These are phyloP conservation scores for Gonioctena quinquepunctata DNA, from an alignment of 1,140 invertebrate genomes.

Conservation along the genomic window DNA sequence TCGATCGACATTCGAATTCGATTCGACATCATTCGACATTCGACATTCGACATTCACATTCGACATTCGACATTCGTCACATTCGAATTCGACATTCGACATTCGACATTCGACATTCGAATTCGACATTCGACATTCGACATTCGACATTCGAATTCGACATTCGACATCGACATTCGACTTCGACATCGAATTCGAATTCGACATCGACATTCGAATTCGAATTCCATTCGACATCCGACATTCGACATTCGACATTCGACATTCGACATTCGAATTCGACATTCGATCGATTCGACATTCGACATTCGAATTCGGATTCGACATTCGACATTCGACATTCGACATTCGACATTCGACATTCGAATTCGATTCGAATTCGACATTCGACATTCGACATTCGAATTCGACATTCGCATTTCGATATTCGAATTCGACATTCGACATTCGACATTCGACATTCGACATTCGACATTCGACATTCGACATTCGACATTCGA, in stretches of 20 bases:
- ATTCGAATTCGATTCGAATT: no score
- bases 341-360: not conserved
- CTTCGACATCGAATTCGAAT: not conserved
- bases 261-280: not conserved
- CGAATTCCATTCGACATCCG: not conserved
- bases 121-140: not conserved
- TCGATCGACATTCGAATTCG: no score
- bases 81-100: not conserved
- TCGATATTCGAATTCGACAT: no score
- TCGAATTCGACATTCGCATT: not conserved
- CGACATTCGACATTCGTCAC: not conserved
- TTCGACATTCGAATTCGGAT: not conserved
- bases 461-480: no score
- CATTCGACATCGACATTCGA: not conserved
- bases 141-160: not conserved
- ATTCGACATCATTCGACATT: not conserved
- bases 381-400: not conserved
- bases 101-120: not conserved
- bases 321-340: no score
- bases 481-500: no score
- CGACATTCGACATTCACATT: not conserved
- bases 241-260: not conserved
- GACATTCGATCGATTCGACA: not conserved
- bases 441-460: no score
- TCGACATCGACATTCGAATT: not conserved